Conservation (phyloP, 2,888 invertebrate species). For the Encarsia formosa region DNA sequence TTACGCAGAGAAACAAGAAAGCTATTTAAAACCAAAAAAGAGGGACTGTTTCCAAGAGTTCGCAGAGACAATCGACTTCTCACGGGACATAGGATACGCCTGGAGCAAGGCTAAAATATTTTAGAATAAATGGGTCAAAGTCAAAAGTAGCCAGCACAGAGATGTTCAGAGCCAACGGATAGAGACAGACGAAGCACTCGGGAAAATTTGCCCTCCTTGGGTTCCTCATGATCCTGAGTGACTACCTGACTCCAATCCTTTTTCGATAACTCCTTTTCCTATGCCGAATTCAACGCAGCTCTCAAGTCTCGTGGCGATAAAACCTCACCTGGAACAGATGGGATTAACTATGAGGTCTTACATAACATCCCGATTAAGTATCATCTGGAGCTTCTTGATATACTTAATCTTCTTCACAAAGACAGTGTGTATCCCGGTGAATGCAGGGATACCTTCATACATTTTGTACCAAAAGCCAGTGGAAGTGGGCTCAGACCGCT, state of each 20-base stretch:
- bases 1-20: slow-evolving; percentile 7
- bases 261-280: neutral
- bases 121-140: slow-evolving; percentile 1
- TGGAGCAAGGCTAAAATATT: neutral
- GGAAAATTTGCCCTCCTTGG: slow-evolving; percentile 1
- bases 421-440: neutral
- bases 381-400: neutral
- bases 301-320: neutral
- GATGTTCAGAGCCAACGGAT: neutral
- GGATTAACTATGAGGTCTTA: neutral
- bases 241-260: neutral
- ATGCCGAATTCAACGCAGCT: neutral
- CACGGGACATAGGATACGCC: neutral
- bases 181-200: neutral
- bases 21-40: slow-evolving; percentile 11
- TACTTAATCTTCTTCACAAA: neutral
- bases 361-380: neutral
- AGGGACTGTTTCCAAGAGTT: neutral
- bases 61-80: neutral
- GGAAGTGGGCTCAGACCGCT: neutral
- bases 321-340: neutral
- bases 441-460: neutral
- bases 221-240: neutral
- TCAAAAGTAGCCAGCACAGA: neutral
- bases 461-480: neutral